Base-by-base conservation (phyloP, 2,113 vertebrate species). In the Indicator maculatus region DNA sequence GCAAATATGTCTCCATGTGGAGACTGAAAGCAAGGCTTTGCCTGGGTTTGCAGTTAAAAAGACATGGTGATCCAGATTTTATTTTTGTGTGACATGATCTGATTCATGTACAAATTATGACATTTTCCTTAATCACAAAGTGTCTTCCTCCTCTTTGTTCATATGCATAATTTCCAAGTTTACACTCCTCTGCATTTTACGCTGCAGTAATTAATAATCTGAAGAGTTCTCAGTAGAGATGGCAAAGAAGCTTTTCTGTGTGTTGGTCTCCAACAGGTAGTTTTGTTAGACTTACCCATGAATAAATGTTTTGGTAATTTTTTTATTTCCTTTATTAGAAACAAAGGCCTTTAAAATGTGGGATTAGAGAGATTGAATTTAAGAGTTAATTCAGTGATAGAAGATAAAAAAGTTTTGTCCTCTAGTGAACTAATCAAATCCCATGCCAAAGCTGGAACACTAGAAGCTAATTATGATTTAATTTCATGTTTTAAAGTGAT, bases 401-500 rank as follows among this genome's bases (percentile, higher is more conserved):
- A 91, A 55, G 31, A 85, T n/a, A 77, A 86, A 89, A 77, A 83
- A 16, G 8, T 70, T 93, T 80, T 44, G 20, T 86, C 76, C 28
- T 78, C 28, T 74, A 71, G 91, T 28, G 31, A 89, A 60, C 56
- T 67, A 60, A 56, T 80, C 27, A 86, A 94, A 64, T 74, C 44
- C 33, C 58, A 75, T 10, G 16, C 38, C 53, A 86, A 86, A 92
- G 53, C 23, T 53, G 52, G 41, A 93, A 56, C 2, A 59, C 12
- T 28, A 74, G 33, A 63, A n/a, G 38, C 73, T 88, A 90, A 92
- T 81, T 64, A 77, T 64, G 2, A 92, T 90, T 96, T 76, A 5
- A 83, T 81, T 93, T 67, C 21, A 33, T 83, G 61, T 87, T 93
- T 93, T 84, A 12, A 65, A 90, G 85, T 91, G 75, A 65, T 91